phyloP scores from a whole-genome alignment of 2,113 vertebrate genomes.

The Melospiza melodia region DNA sequence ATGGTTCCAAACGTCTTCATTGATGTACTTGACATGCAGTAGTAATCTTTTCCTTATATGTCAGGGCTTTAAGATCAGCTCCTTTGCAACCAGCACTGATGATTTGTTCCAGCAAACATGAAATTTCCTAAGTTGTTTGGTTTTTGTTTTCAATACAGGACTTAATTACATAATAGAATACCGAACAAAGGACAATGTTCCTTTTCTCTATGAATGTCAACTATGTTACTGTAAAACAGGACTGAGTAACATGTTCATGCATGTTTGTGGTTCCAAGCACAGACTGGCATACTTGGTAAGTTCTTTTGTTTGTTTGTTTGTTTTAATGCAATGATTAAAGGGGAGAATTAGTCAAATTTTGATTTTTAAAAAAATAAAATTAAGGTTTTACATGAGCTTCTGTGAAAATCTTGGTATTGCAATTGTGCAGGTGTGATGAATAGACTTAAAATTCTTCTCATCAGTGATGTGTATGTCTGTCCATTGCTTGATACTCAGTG shows the following conservation, averaged over 20 bases:
- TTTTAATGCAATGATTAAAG: background rate
- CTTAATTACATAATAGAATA: conserved; percentile 68
- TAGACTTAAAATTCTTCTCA: background rate
- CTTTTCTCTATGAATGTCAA: conserved; percentile 60
- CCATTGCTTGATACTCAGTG: background rate
- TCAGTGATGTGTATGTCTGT: background rate
- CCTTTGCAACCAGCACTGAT: background rate
- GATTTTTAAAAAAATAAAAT: background rate
- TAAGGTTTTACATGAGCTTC: background rate
- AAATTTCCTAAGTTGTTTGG: background rate
- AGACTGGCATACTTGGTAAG: conserved; percentile 64
- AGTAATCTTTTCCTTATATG: background rate
- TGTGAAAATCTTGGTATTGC: background rate
- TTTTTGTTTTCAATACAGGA: background rate
- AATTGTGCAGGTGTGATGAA: background rate
- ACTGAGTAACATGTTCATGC: conserved; percentile 66
- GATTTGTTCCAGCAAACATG: background rate
- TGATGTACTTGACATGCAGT: background rate
- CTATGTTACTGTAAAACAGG: conserved; percentile 45
- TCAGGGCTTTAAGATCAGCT: background rate
- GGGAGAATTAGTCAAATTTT: background rate
- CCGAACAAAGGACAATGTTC: background rate
- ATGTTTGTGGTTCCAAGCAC: conserved; percentile 63
- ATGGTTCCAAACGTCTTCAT: background rate
- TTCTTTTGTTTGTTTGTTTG: background rate